Base-by-base conservation (phyloP, 2,888 invertebrate genomes). In the Microdon myrmicae region DNA sequence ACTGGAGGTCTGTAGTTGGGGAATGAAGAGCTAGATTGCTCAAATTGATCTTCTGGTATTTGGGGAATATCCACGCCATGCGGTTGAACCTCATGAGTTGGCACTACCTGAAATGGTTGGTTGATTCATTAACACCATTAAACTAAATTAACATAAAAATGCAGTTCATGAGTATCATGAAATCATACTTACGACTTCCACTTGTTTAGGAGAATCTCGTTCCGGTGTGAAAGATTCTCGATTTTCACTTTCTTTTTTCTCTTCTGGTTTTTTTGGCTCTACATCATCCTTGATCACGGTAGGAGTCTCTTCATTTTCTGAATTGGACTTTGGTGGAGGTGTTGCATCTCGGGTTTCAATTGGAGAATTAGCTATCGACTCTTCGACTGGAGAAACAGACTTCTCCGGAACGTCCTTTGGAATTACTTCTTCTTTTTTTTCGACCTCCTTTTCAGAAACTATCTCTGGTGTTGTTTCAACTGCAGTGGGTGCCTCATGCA, bases 101-200 rank as follows among this genome's bases (percentile, higher is more conserved):
- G 47, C 1, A 29, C 13, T 43, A 56, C 47, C 64, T 64, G 8
- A 10, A 28, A 17, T n/a, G n/a, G n/a, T n/a, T 17, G 19, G 16
- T 5, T 41, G 6, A 29, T 6, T 35, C 35, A 35, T n/a, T 14
- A 38, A 37, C 25, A n/a, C 4, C n/a, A 37, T 14, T 37, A 8
- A 37, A 23, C 25, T 10, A 10, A 17, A 12, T 32, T 23, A 4
- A 23, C 22, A 23, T 19, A 16, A 29, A 9, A 32, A 12, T 4
- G 1, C 10, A 9, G 16, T 13, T 3, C 6, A 10, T 17, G 19
- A 9, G n/a, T 19, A 31, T 16, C 9, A 23, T 37, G n/a, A 10
- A 28, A 28, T 23, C 12, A 26, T 23, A 53, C 59, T 45, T 53
- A 59, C 59, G 29, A 59, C 59, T 59, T 59, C 59, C 29, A 53